phyloP scores from a whole-genome alignment of 2,113 vertebrate species.

The Eupsittula cactorum region DNA sequence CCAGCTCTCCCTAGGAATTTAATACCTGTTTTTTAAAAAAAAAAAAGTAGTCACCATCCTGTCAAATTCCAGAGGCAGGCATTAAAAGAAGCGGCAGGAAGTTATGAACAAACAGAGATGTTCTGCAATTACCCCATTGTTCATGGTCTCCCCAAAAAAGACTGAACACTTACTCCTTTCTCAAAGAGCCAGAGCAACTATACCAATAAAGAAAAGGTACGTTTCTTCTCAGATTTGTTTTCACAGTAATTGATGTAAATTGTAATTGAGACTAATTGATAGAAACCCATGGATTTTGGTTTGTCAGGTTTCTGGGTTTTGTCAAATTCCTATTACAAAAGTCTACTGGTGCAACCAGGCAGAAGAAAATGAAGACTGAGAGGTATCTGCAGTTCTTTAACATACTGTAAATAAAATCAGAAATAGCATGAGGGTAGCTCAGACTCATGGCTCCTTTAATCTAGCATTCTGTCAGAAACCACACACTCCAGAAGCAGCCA shows the following conservation, averaged over 20 bases:
- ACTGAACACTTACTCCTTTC: not conserved
- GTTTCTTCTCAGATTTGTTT: not conserved
- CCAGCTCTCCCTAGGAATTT: not conserved
- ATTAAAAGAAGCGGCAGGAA: not conserved
- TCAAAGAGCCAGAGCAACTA: not conserved
- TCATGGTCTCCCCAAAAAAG: fast-evolving
- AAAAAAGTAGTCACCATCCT: not conserved
- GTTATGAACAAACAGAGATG: not conserved
- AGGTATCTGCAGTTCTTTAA: not conserved
- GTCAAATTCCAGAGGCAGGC: not conserved
- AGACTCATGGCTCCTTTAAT: not conserved
- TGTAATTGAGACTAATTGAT: not conserved
- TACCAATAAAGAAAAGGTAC: not conserved
- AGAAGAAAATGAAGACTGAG: not conserved
- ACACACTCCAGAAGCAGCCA: not conserved
- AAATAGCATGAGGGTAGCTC: not conserved
- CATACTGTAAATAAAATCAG: not conserved
- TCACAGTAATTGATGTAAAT: not conserved
- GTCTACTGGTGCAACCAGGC: not conserved
- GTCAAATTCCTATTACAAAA: not conserved
- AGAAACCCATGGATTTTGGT: not conserved
- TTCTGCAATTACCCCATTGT: not conserved
- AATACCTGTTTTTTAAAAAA: not conserved
- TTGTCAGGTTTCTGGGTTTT: not conserved
- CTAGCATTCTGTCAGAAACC: not conserved